Evolutionary conservation across 2,113 vertebrate species (phyloP).

Genomic region (Pipra filicauda): DNA sequence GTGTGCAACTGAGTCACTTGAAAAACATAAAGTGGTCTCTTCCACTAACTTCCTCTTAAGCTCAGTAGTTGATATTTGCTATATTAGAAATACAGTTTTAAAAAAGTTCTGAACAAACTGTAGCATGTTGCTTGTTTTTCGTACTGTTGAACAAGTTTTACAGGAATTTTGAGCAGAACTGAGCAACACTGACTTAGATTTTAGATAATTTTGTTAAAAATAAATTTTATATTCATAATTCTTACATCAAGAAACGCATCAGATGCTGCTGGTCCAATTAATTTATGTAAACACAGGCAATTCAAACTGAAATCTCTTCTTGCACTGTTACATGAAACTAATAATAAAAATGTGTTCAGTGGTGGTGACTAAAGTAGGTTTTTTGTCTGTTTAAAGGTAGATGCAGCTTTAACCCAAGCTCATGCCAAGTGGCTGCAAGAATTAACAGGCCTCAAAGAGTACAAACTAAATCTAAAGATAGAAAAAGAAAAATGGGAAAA

Average conservation of each 20-base stretch:
- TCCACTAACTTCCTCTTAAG: not conserved
- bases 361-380: not conserved
- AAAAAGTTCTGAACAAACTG: not conserved
- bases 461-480: constrained; percentile 78
- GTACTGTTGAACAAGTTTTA: not conserved
- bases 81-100: not conserved
- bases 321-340: not conserved
- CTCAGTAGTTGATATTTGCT: not conserved
- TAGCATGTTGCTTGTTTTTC: not conserved
- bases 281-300: not conserved
- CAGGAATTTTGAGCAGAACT: not conserved
- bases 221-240: not conserved
- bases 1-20: not conserved
- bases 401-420: constrained; percentile 84
- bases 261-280: not conserved
- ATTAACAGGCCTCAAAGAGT: constrained; percentile 84
- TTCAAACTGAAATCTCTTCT: not conserved
- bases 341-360: not conserved
- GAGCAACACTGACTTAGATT: not conserved
- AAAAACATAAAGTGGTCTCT: not conserved
- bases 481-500: constrained; percentile 84
- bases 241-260: not conserved
- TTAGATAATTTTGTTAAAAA: not conserved
- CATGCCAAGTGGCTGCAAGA: constrained; percentile 84
- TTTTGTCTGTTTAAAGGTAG: constrained; percentile 75